A percentile compares a stretch with the other conserved stretches of the same genome.
Conservation (phyloP, 2,113 vertebrate genomes). For the Pholis gunnellus region DNA sequence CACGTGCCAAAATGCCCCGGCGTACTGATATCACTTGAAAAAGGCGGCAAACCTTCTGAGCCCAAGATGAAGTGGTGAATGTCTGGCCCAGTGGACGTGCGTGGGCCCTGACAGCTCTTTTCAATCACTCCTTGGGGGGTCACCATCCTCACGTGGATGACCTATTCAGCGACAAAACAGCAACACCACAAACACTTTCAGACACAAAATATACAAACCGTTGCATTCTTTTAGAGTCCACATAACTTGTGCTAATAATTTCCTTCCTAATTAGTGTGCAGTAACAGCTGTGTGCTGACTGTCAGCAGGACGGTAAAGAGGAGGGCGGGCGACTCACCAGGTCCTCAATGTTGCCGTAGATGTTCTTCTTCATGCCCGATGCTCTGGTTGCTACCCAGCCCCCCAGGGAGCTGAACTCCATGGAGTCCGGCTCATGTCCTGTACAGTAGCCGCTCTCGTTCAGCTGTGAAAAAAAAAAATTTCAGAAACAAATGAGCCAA, state of each 20-base stretch:
- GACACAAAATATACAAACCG: not conserved
- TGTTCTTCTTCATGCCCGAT: slow-evolving; percentile 99
- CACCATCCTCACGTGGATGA: slow-evolving; percentile 98
- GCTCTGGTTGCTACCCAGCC: slow-evolving; percentile 98
- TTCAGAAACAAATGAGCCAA: slow-evolving; percentile 26
- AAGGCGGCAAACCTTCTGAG: slow-evolving; percentile 91
- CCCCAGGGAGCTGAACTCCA: slow-evolving; percentile 98
- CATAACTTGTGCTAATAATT: slow-evolving; percentile 35
- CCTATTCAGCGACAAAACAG: slow-evolving; percentile 81
- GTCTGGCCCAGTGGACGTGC: slow-evolving; percentile 97
- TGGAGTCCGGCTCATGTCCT: slow-evolving; percentile 97
- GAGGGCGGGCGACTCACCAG: slow-evolving; percentile 84
- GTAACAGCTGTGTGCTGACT: slow-evolving; percentile 5
- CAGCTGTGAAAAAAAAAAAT: slow-evolving; percentile 85
- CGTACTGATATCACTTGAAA: slow-evolving; percentile 13
- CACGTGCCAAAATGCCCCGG: not conserved
- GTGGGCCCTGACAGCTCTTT: slow-evolving; percentile 96
- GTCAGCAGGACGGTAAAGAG: slow-evolving; percentile 4
- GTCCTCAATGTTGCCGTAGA: slow-evolving; percentile 99
- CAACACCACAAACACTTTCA: slow-evolving; percentile 13
- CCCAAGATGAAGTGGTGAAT: slow-evolving; percentile 99
- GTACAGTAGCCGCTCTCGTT: slow-evolving; percentile 97
- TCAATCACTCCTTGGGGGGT: slow-evolving; percentile 96
- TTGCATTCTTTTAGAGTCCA: slow-evolving; percentile 5
- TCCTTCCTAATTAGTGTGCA: slow-evolving; percentile 25